Percentiles rank a stretch among this genome's conserved stretches.
These are phyloP conservation scores for Spongia lamella DNA, from an alignment of 37 sponge, comb jelly and placozoan genomes.

Conservation along the genomic window DNA sequence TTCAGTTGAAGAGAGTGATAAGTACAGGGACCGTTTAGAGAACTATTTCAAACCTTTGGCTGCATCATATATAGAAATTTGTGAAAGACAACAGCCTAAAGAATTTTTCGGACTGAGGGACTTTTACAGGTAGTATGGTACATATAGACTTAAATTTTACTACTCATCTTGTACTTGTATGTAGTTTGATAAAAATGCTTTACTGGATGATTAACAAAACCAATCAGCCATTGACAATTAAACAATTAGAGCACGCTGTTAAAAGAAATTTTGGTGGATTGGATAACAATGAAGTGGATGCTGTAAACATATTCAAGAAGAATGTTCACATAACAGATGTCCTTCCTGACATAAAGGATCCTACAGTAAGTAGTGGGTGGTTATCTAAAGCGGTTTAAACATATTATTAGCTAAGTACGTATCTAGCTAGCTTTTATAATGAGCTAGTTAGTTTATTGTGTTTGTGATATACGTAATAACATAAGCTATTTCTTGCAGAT, in stretches of 20 bases:
- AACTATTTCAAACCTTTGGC: conserved; percentile 55
- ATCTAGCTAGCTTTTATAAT: too few relatives aligned
- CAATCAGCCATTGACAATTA: background rate
- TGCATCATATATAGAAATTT: conserved; percentile 56
- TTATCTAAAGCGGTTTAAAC: too few relatives aligned
- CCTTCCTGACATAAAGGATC: too few relatives aligned
- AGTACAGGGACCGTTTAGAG: conserved; percentile 30
- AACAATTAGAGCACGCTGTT: conserved; percentile 43
- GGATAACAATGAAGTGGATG: conserved; percentile 17
- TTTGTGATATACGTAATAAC: too few relatives aligned
- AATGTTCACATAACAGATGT: too few relatives aligned
- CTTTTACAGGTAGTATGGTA: conserved; percentile 60
- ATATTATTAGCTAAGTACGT: too few relatives aligned
- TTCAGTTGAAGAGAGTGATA: conserved; percentile 46
- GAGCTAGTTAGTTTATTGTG: too few relatives aligned
- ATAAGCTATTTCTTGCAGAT: too few relatives aligned
- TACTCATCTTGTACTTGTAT: background rate
- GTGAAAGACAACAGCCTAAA: conserved; percentile 16
- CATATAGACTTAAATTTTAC: background rate
- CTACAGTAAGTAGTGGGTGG: too few relatives aligned
- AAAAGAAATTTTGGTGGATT: conserved; percentile 51
- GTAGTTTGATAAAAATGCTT: conserved; percentile 76
- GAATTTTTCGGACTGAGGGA: conserved; percentile 91
- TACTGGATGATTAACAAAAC: conserved; percentile 36
- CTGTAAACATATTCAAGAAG: conserved; percentile 23